Evolutionary conservation across 2,113 vertebrate genomes (phyloP), one percentile per base, ranked within the genome.

Genomic region (Orthochromis malagaraziensis): DNA sequence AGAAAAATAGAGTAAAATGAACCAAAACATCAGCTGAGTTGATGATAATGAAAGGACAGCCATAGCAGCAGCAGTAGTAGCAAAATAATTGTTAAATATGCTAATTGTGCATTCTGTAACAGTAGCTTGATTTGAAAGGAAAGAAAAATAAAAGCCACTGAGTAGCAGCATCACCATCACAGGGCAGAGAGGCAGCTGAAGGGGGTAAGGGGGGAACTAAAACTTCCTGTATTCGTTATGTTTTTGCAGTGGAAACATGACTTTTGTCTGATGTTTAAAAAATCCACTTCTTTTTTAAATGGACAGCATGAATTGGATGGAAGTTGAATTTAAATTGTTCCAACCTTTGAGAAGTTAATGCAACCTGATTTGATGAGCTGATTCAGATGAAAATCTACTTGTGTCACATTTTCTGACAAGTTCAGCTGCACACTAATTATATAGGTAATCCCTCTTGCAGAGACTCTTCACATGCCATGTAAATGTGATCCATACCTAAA

Each of bases 391-490:
- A 77, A 49, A 77, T 49, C 45, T 49, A 31, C 70, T 31, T 6
- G 9, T 19, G 16, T 77, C 3, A 5, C 26, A 49, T 77, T 77
- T 77, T 77, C 45, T 77, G 73, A 77, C 24, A 3, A 75, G 45
- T 77, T 77, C 45, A 77, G 73, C 42, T 77, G 45, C 26, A 77
- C 16, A 49, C 73, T 77, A 77, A 51, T 49, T 77, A 77, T 31
- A 26, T 13, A 29, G 45, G 45, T 31, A 49, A 19, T 77, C 16
- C 29, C 10, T 77, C 10, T 51, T 13, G 24, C 26, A 51, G 42
- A 49, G 45, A 49, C 10, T 40, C 33, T 40, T 68, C 33, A 40
- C 33, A 14, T 68, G 63, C 10, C 35, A n/a, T 29, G 58, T 49
- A 73, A 68, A 68, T 77, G 45, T 77, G 26, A 49, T n/a, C 45